phyloP scores from a whole-genome alignment of 1,140 invertebrate genomes.

The Trachymyrmex cornetzi region DNA sequence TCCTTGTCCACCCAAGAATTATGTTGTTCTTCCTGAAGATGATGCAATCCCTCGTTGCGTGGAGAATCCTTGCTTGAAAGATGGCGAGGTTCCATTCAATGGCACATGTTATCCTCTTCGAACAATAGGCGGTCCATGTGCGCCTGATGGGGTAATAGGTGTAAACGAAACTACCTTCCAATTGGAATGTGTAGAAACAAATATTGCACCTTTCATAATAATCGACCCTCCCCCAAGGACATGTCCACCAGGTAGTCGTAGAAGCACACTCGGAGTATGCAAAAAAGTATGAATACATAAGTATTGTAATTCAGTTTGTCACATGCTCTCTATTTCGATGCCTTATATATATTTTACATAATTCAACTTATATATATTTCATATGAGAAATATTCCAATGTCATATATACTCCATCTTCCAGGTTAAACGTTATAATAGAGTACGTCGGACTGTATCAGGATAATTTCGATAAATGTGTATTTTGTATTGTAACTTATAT shows the following conservation, averaged over 20 bases:
- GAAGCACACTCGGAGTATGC: slow-evolving; percentile 78
- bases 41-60: slow-evolving; percentile 88
- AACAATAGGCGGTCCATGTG: slow-evolving; percentile 83
- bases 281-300: slow-evolving; percentile 53
- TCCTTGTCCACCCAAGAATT: slow-evolving; percentile 87
- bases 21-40: slow-evolving; percentile 87
- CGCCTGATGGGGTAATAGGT: slow-evolving; percentile 58
- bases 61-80: slow-evolving; percentile 87
- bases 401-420: background rate
- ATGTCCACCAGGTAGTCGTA: slow-evolving; percentile 80
- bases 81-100: slow-evolving; percentile 86
- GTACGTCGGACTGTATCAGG: background rate
- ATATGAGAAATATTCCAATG: background rate
- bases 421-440: background rate
- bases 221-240: slow-evolving; percentile 69
- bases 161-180: slow-evolving; percentile 80
- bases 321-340: background rate
- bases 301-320: background rate
- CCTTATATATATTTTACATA: background rate
- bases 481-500: slow-evolving; percentile 61
- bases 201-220: slow-evolving; percentile 73
- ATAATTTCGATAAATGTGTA: slow-evolving; percentile 42
- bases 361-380: slow-evolving; percentile 23
- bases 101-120: slow-evolving; percentile 86
- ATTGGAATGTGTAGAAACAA: slow-evolving; percentile 74